Percentiles rank a stretch among this genome's conserved stretches.
Conservation (phyloP, 2,113 vertebrate species). For the Actenoides lindsayi region DNA sequence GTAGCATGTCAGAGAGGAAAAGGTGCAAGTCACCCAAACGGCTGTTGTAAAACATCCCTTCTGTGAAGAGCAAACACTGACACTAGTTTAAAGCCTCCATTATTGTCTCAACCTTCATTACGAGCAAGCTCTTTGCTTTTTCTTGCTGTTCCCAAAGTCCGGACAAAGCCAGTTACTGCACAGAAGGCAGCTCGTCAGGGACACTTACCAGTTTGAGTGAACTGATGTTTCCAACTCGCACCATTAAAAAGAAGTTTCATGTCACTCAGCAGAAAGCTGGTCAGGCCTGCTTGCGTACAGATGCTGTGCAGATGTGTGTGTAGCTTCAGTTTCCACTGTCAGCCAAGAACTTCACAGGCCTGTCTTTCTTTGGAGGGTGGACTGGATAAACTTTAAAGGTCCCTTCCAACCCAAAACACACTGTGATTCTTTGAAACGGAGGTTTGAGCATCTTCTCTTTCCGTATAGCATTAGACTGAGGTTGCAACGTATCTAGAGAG, state of each 20-base stretch:
- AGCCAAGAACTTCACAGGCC: not conserved
- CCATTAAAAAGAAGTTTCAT: fast-evolving
- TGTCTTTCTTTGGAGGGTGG: not conserved
- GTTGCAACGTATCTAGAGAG: fast-evolving
- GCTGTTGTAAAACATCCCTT: not conserved
- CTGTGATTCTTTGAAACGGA: not conserved
- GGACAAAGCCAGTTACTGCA: not conserved
- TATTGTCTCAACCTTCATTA: fast-evolving
- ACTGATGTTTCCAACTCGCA: not conserved
- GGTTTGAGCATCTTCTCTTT: not conserved
- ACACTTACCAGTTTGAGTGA: not conserved
- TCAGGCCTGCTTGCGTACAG: not conserved
- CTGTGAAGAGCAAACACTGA: not conserved
- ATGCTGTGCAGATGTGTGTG: fast-evolving
- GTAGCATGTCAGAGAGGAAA: not conserved
- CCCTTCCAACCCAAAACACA: not conserved
- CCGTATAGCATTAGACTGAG: too few relatives aligned
- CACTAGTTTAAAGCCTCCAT: not conserved
- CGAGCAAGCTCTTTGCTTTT: not conserved
- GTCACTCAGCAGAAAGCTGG: not conserved
- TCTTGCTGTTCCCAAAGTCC: not conserved
- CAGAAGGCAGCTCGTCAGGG: not conserved
- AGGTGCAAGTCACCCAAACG: not conserved
- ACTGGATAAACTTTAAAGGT: not conserved
- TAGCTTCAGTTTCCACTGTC: not conserved